Evolutionary conservation across 2,113 vertebrate species (phyloP).

Genomic region (Halichoerus grypus): DNA sequence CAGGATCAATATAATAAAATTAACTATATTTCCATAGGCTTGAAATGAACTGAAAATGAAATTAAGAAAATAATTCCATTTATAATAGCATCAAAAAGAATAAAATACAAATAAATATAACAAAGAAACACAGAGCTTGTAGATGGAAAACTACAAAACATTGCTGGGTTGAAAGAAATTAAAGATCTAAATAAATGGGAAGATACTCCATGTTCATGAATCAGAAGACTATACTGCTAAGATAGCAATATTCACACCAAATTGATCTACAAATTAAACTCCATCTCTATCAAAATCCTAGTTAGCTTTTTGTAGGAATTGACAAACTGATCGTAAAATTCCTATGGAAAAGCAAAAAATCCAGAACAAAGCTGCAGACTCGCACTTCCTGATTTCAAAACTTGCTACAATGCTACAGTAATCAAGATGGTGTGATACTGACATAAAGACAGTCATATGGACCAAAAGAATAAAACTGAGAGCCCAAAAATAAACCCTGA

Average conservation of each 20-base stretch:
- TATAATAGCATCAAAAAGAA: neutral
- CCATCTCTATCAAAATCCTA: neutral
- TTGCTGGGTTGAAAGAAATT: neutral
- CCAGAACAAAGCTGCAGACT: neutral
- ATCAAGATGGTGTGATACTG: neutral
- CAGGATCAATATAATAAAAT: neutral
- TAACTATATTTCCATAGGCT: neutral
- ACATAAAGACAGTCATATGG: neutral
- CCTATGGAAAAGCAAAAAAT: conserved; percentile 2
- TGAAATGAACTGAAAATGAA: conserved; percentile 30
- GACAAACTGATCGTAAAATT: neutral
- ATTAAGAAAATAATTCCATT: neutral
- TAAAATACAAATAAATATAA: conserved; percentile 7
- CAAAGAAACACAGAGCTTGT: neutral
- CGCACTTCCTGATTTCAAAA: neutral
- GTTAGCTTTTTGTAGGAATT: neutral
- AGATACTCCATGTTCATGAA: neutral
- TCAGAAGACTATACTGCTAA: neutral
- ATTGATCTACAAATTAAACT: neutral
- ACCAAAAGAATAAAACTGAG: neutral
- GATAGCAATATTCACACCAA: neutral
- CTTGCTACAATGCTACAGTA: neutral
- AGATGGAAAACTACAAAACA: neutral
- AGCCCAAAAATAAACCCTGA: neutral
- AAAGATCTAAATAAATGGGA: neutral